Conservation (phyloP, 2,113 vertebrate genomes). For the Cyprinodon variegatus region DNA sequence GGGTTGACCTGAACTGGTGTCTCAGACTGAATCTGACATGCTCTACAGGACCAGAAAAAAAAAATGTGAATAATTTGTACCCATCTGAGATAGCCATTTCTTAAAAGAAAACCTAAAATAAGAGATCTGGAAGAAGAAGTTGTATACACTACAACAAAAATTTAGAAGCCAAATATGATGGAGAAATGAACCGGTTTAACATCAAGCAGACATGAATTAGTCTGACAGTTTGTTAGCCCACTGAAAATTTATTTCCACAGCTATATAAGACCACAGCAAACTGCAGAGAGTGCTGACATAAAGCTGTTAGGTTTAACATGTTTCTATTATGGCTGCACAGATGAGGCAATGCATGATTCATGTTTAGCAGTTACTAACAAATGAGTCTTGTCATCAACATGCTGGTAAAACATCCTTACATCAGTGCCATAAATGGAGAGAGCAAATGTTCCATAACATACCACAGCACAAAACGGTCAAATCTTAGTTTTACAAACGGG, state of each 20-base stretch:
- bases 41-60: conserved; percentile 60
- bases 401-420: conserved; percentile 19
- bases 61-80: conserved; percentile 12
- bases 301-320: conserved; percentile 24
- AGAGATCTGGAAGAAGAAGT: background rate
- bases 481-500: background rate
- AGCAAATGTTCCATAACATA: conserved; percentile 14
- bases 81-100: background rate
- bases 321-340: conserved; percentile 17
- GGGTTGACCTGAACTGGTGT: conserved; percentile 74
- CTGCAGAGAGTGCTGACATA: conserved; percentile 10
- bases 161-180: conserved; percentile 2
- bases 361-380: conserved; percentile 35
- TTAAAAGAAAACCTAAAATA: background rate
- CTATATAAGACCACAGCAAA: conserved; percentile 13
- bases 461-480: conserved; percentile 1
- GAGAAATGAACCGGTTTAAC: conserved; percentile 11
- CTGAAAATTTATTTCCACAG: conserved; percentile 15
- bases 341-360: conserved; percentile 19
- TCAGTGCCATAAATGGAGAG: conserved; percentile 13
- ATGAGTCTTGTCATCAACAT: conserved; percentile 31
- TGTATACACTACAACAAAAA: background rate
- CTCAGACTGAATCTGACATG: conserved; percentile 51
- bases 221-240: conserved; percentile 28
- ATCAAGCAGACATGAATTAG: conserved; percentile 5